Evolutionary conservation across 2,113 vertebrate species (phyloP).

Genomic region (Rhinolophus ferrumequinum): DNA sequence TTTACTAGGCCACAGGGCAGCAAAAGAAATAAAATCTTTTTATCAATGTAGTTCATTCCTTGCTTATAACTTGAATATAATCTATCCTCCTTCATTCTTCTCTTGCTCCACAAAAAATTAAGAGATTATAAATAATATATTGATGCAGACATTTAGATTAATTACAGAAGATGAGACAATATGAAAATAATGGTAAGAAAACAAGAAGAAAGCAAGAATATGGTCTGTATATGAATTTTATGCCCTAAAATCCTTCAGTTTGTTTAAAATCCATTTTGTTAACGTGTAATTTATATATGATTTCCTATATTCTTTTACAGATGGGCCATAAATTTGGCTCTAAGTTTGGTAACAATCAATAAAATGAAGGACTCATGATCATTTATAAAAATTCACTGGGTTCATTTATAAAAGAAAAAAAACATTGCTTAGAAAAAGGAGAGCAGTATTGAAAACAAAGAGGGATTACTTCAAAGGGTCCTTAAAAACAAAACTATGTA

Average conservation of each 20-base stretch:
- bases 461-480: background rate
- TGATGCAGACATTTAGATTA: slow-evolving; percentile 3
- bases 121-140: slow-evolving; percentile 15
- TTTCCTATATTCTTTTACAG: background rate
- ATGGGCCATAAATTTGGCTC: background rate
- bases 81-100: background rate
- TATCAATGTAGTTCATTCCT: background rate
- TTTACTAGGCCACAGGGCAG: background rate
- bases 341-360: background rate
- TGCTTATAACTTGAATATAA: background rate
- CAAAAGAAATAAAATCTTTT: background rate
- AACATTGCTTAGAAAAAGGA: slow-evolving; percentile 12
- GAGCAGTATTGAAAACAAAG: background rate
- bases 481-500: background rate
- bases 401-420: background rate
- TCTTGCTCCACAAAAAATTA: background rate
- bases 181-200: slow-evolving; percentile 28
- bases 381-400: background rate
- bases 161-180: background rate
- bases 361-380: background rate
- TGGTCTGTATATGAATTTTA: background rate
- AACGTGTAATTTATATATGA: background rate
- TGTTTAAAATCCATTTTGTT: background rate
- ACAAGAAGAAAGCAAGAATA: background rate
- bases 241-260: background rate